Evolutionary conservation across 2,797 vertebrate genomes (phyloP).

Genomic region (Monodelphis domestica): DNA sequence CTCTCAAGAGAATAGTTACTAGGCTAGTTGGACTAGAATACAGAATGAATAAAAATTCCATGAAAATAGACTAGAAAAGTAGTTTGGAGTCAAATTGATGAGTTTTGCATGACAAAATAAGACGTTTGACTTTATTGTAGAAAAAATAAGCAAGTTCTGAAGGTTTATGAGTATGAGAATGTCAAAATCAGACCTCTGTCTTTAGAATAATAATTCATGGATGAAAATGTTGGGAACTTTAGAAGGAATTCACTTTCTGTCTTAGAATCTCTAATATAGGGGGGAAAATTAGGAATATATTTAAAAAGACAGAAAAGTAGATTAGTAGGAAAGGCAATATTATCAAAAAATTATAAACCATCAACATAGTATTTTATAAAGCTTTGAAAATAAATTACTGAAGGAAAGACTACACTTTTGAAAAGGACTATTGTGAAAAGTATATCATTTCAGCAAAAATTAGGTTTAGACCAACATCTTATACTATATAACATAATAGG

Average conservation of each 20-base stretch:
- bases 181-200: background rate
- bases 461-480: background rate
- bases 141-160: background rate
- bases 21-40: background rate
- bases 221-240: background rate
- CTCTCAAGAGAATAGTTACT: background rate
- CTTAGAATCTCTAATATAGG: background rate
- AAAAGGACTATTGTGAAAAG: background rate
- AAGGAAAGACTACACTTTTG: background rate
- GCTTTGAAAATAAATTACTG: background rate
- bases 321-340: background rate
- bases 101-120: background rate
- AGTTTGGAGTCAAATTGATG: background rate
- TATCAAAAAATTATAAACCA: background rate
- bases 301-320: background rate
- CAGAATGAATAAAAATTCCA: background rate
- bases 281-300: background rate
- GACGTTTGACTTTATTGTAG: background rate
- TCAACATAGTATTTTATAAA: background rate
- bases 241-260: background rate
- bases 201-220: background rate
- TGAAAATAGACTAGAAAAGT: background rate
- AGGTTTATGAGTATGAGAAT: background rate
- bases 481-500: background rate
- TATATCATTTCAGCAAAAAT: background rate